A percentile compares a stretch with the other conserved stretches of the same genome.
Evolutionary conservation across 2,888 invertebrate species (phyloP).

Genomic region (Hipparchia sbordonii): DNA sequence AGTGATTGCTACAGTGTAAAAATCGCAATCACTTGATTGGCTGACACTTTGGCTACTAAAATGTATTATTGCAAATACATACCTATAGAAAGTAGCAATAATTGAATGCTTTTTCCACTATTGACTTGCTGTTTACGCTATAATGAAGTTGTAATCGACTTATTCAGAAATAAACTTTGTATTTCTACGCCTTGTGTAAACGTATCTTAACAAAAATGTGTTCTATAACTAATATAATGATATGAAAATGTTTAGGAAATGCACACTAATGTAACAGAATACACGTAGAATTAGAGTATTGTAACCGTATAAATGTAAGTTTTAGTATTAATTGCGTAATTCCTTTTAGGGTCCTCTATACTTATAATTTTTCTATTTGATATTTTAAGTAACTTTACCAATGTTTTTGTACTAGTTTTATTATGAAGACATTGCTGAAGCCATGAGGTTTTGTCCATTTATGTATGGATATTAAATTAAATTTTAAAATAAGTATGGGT

Average conservation of each 20-base stretch:
- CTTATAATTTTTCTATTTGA: conserved; percentile 71
- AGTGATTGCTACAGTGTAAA: too few species aligned
- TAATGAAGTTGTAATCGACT: neutral
- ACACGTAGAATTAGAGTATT: conserved; percentile 46
- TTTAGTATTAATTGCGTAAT: conserved; percentile 65
- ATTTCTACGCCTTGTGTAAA: conserved; percentile 20
- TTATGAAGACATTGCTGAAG: conserved; percentile 71
- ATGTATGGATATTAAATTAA: conserved; percentile 76
- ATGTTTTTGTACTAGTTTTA: conserved; percentile 67
- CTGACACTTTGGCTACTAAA: too few species aligned
- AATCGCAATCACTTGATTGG: too few species aligned
- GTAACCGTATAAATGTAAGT: conserved; percentile 69
- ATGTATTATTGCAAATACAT: too few species aligned
- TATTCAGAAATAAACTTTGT: neutral
- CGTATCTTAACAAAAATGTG: conserved; percentile 35
- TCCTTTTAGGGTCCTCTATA: conserved; percentile 63
- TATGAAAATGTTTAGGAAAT: conserved; percentile 39
- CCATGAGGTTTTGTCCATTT: conserved; percentile 70
- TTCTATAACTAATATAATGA: conserved; percentile 30
- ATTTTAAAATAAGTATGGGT: conserved; percentile 58
- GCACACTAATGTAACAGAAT: conserved; percentile 43
- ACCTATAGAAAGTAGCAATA: too few species aligned
- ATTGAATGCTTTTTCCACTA: too few species aligned
- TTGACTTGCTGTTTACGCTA: neutral
- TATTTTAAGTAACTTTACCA: conserved; percentile 62